Evolutionary conservation across 2,113 vertebrate species (phyloP).

Genomic region (Oncorhynchus tshawytscha): DNA sequence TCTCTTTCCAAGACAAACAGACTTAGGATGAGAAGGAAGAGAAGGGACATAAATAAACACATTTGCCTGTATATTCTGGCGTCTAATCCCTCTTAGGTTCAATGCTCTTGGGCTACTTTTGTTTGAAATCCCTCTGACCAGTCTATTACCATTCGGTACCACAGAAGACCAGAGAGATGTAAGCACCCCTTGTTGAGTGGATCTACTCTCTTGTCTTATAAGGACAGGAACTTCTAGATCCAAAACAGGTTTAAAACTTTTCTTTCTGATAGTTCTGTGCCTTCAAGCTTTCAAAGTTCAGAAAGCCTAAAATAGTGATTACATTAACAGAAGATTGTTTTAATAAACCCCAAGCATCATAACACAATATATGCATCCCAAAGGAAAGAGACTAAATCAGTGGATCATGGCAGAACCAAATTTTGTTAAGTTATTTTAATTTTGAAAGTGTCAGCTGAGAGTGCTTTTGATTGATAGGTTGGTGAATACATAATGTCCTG

Average conservation of each 20-base stretch:
- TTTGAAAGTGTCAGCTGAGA: constrained; percentile 11
- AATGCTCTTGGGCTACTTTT: constrained; percentile 47
- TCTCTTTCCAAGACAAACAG: constrained; percentile 23
- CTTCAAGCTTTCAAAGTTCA: neutral
- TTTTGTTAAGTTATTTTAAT: neutral
- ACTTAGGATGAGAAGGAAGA: constrained; percentile 23
- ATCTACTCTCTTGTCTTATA: constrained; percentile 43
- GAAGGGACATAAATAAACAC: constrained; percentile 43
- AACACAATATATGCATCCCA: neutral
- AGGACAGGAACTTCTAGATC: constrained; percentile 36
- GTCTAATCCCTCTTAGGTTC: constrained; percentile 61
- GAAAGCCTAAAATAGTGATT: constrained; percentile 25
- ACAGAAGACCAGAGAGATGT: constrained; percentile 35
- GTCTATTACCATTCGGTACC: constrained; percentile 25
- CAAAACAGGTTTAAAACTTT: neutral
- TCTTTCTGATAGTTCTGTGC: neutral
- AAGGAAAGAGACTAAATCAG: neutral
- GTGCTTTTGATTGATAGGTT: constrained; percentile 1
- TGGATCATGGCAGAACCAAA: constrained; percentile 5
- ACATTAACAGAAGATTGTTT: neutral
- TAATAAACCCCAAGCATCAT: neutral
- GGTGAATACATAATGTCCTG: constrained; percentile 17
- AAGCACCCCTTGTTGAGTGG: constrained; percentile 25
- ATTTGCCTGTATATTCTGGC: constrained; percentile 32
- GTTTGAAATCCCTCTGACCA: constrained; percentile 31